Evolutionary conservation across 1,140 invertebrate genomes (phyloP), one percentile per base, ranked within the genome.

Genomic region (Parasteatoda tepidariorum): DNA sequence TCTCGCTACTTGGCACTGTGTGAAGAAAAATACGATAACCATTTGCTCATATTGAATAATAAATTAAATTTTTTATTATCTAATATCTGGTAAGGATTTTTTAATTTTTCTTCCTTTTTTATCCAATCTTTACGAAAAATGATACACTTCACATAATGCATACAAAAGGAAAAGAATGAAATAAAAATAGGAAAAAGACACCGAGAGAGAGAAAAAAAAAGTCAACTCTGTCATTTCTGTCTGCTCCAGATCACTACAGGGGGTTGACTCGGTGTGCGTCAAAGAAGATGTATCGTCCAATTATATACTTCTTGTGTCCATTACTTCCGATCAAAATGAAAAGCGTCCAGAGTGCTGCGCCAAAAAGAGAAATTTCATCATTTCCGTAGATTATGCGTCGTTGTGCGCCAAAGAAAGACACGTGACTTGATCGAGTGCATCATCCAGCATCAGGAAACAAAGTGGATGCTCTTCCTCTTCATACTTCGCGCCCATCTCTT

Each of bases 281-380:
- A 76, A 76, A 76, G 73, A 76, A 76, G 73, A 76, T 76, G 38
- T 62, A 76, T 76, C 73, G 59, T 64, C 73, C 73, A 76, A 76
- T 76, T 76, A 76, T 76, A 76, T 64, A 76, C 73, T 76, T 24
- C 73, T 76, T 62, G 61, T 76, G 59, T 76, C 59, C 73, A 76
- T 76, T 38, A 57, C 73, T 64, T 76, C 73, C 73, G 73, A 76
- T 41, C 24, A 59, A 76, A 74, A 74, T 61, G 54, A 74, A 74
- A 64, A 76, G 73, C 59, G 5, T 9, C 11, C 13, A 67, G 57
- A n/a, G n/a, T n/a, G n/a, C 22, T 57, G n/a, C 3, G 33, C 11
- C 22, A 55, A n/a, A 62, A 64, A 59, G 22, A 62, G 73, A 76
- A 76, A 64, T 64, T 76, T 76, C 73, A 64, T 76, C 73, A 76